Percentiles rank a stretch among this genome's conserved stretches.
These are phyloP conservation scores for Protodeltote pygarga DNA, from an alignment of 2,888 invertebrate genomes.

Conservation along the genomic window DNA sequence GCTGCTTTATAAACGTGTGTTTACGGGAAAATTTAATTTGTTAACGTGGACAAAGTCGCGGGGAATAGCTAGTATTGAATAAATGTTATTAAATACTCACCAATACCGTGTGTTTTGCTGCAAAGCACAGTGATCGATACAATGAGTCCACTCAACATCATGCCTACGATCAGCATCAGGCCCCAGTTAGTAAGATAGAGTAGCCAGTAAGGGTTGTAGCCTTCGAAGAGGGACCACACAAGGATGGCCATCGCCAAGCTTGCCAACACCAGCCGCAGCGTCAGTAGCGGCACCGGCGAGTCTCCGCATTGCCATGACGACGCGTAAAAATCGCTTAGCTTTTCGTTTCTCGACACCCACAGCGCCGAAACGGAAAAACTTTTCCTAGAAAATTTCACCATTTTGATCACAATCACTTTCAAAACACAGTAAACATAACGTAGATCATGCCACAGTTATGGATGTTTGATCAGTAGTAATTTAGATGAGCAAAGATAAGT, in stretches of 20 bases:
- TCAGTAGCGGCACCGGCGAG: conserved; percentile 70
- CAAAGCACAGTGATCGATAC: conserved; percentile 62
- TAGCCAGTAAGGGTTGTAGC: conserved; percentile 63
- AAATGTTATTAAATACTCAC: background rate
- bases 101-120: conserved; percentile 60
- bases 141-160: conserved; percentile 61
- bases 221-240: conserved; percentile 66
- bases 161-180: conserved; percentile 62
- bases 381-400: conserved; percentile 79
- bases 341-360: conserved; percentile 75
- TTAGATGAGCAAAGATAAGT: conserved; percentile 21
- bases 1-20: too few species aligned
- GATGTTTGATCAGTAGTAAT: too few species aligned
- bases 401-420: conserved; percentile 54
- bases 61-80: too few species aligned
- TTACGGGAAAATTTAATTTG: too few species aligned
- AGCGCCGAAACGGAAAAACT: conserved; percentile 64
- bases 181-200: conserved; percentile 83
- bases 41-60: too few species aligned
- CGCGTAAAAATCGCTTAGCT: conserved; percentile 74
- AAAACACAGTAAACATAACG: conserved; percentile 10
- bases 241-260: conserved; percentile 62
- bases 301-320: conserved; percentile 82
- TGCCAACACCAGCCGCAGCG: conserved; percentile 64
- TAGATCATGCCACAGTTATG: too few species aligned